Evolutionary conservation across 2,888 invertebrate genomes (phyloP).

Genomic region (Hemithea aestivaria): DNA sequence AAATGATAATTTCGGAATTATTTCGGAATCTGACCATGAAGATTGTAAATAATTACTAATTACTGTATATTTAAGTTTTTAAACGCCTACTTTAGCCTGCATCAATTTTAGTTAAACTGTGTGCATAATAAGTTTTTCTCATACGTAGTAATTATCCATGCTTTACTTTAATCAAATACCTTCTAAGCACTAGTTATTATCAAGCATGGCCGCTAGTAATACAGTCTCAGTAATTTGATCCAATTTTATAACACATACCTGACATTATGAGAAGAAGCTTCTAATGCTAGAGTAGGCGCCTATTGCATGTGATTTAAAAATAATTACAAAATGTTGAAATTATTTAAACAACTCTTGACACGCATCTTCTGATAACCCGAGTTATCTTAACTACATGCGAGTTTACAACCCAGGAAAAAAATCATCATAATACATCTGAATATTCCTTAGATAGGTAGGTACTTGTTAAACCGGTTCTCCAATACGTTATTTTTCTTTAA

Average conservation of each 20-base stretch:
- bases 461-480: background rate
- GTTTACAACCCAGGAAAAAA: conserved; percentile 13
- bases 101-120: too few relatives aligned
- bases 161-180: background rate
- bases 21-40: too few relatives aligned
- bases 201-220: conserved; percentile 19
- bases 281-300: conserved; percentile 16
- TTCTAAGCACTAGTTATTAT: conserved; percentile 19
- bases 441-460: too few relatives aligned
- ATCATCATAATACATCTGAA: too few relatives aligned
- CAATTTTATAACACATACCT: conserved; percentile 31
- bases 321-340: conserved; percentile 11
- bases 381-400: conserved; percentile 20
- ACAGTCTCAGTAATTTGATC: conserved; percentile 34
- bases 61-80: too few relatives aligned
- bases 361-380: conserved; percentile 22
- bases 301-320: conserved; percentile 9
- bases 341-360: conserved; percentile 12
- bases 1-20: too few relatives aligned
- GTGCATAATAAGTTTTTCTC: too few relatives aligned
- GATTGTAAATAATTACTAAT: too few relatives aligned
- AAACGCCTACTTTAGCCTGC: too few relatives aligned
- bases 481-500: conserved; percentile 17
- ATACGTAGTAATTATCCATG: too few relatives aligned
- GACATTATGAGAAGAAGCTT: conserved; percentile 23